Evolutionary conservation across 2,797 vertebrate species (phyloP), one percentile per base, ranked within the genome.

Genomic region (Cossypha niveicapilla): DNA sequence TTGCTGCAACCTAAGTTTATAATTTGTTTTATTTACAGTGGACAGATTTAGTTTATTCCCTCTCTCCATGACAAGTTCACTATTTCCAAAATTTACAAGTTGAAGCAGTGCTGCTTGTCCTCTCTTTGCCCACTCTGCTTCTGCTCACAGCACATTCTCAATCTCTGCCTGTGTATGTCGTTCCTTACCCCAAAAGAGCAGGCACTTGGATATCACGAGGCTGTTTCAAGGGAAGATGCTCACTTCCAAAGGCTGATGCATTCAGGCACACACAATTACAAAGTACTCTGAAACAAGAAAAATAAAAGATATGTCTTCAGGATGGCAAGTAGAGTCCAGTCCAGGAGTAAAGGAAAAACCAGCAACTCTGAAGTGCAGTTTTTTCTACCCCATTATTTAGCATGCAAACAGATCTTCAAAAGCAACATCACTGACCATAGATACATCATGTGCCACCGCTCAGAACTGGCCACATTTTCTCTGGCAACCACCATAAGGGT

Each of bases 251-350:
- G 75, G 65, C 66, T 87, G 68, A 89, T 39, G 70, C 66, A 86
- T 89, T 83, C 94, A 92, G 78, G 78, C 50, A 92, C 68, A 53
- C 75, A 6, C 68, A 45, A 12, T 23, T 23, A 45, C 45, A 75
- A 89, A 74, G 54, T 17, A 65, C 10, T 81, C 94, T 96, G 92
- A 66, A 96, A 94, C 2, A 65, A 74, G 13, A 93, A 83, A 80
- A 84, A 77, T 9, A 77, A 42, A 85, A 63, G 3, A 89, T 91
- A 63, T 79, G 13, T 61, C 34, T 86, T 93, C 47, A 86, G 57
- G 45, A 58, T 12, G 7, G 37, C 21, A 85, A 34, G 48, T 32
- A 68, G 51, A 87, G 21, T 28, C 58, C 45, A 34, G 32, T 63
- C 37, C 35, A 51, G 23, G 14, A 65, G 39, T 10, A 87, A 76